Evolutionary conservation across 2,113 vertebrate species (phyloP).

Genomic region (Catharus bicknelli): DNA sequence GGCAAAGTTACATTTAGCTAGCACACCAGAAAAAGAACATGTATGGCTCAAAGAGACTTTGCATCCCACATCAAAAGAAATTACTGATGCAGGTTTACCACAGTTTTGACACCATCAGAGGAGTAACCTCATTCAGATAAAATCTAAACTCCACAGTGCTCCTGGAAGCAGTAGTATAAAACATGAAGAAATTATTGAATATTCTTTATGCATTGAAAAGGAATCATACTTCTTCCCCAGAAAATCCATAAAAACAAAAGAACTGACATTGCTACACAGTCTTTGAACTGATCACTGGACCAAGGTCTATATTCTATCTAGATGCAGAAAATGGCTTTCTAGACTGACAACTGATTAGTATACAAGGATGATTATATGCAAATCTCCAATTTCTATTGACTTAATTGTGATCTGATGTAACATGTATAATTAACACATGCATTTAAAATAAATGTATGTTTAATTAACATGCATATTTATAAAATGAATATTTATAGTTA

Average conservation of each 20-base stretch:
- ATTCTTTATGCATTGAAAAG: background rate
- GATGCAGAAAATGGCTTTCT: conserved; percentile 66
- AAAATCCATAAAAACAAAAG: conserved; percentile 10
- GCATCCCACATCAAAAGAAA: background rate
- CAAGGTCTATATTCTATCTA: background rate
- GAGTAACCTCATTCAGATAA: background rate
- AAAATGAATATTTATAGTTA: conserved; percentile 84
- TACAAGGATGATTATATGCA: conserved; percentile 85
- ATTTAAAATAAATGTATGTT: conserved; percentile 88
- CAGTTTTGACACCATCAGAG: background rate
- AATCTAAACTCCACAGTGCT: background rate
- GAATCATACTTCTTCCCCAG: background rate
- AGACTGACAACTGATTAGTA: conserved; percentile 85
- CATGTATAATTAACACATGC: conserved; percentile 83
- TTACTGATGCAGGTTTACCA: background rate
- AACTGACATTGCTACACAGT: background rate
- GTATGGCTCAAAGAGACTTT: background rate
- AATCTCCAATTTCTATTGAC: conserved; percentile 84
- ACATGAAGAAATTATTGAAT: background rate
- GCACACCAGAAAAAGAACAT: background rate
- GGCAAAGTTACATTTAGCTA: background rate
- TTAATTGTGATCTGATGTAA: conserved; percentile 86
- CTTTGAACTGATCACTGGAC: conserved; percentile 18
- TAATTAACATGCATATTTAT: conserved; percentile 88
- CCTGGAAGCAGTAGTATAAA: background rate